Percentiles rank a stretch among this genome's conserved stretches.
Evolutionary conservation across 2,888 invertebrate species (phyloP).

Genomic region (Adineta ricciae): DNA sequence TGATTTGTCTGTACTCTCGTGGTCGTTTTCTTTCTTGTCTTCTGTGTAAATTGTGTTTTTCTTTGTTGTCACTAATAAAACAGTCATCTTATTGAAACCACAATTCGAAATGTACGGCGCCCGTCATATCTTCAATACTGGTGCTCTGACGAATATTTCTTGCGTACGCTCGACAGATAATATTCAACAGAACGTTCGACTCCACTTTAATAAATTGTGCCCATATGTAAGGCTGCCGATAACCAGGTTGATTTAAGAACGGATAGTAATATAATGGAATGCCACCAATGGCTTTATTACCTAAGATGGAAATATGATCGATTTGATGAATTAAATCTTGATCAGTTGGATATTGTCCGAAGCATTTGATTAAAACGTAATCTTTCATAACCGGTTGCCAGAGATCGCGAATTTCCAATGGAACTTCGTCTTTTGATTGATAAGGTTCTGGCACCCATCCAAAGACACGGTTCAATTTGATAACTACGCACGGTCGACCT

Average conservation of each 20-base stretch:
- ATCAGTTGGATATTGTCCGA: constrained; percentile 30
- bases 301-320: constrained; percentile 11
- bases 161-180: constrained; percentile 27
- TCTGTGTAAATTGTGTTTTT: neutral
- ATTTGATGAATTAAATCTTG: constrained; percentile 23
- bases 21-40: neutral
- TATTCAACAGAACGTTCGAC: constrained; percentile 21
- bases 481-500: constrained; percentile 23
- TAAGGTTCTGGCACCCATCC: constrained; percentile 29
- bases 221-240: constrained; percentile 28
- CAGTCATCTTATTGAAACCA: neutral
- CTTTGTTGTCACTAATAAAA: neutral
- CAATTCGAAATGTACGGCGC: neutral
- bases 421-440: constrained; percentile 22
- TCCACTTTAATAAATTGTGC: constrained; percentile 28
- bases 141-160: constrained; percentile 24
- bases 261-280: constrained; percentile 31
- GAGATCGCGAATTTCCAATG: neutral
- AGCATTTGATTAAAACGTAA: constrained; percentile 24
- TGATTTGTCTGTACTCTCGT: neutral
- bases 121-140: neutral
- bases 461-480: constrained; percentile 31
- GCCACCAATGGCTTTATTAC: constrained; percentile 19
- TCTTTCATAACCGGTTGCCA: neutral
- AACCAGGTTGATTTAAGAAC: constrained; percentile 31